Evolutionary conservation across 2,888 invertebrate species (phyloP), one percentile per base, ranked within the genome.

Genomic region (Cosmopolites sordidus): DNA sequence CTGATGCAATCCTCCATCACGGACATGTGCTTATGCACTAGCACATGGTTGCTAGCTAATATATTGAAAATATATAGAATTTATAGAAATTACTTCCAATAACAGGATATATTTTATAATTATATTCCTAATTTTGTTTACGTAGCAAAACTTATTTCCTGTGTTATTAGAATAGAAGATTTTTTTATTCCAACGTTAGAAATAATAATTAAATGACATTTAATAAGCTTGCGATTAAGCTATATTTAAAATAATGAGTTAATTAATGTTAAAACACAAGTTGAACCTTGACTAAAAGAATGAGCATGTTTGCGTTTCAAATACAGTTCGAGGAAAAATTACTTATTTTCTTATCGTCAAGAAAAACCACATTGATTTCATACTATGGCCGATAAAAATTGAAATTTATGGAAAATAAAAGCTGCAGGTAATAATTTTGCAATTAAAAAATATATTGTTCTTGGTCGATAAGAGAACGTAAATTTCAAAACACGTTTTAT

Each of bases 381-480:
- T 37, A 37, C 14, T 47, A 44, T 48, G 55, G 29, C 43, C 44
- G 55, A 55, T 55, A 55, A 55, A 38, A 42, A 16, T 33, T 41
- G 11, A 56, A 48, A 56, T 56, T 51, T 51, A 48, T 56, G 51
- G 48, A 52, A 56, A 56, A 56, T 48, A 44, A 52, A 56, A 51
- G 42, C 37, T 22, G 39, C 51, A 41, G 33, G 51, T 51, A 51
- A 47, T 41, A 47, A 49, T 56, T 56, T 56, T 44, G 56, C 56
- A 56, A 56, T 52, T 56, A 52, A 48, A 55, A 55, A 43, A 29
- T 47, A 47, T 47, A 56, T 52, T 51, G 51, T 52, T 56, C 56
- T 56, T 56, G 43, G 47, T 30, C 51, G 56, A 56, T 56, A 56
- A 56, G 41, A 51, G 48, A 48, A 48, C 48, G 48, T 43, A 38